Evolutionary conservation across 2,888 invertebrate species (phyloP), one percentile per base, ranked within the genome.

Genomic region (Vannuccia rotundouncinata): DNA sequence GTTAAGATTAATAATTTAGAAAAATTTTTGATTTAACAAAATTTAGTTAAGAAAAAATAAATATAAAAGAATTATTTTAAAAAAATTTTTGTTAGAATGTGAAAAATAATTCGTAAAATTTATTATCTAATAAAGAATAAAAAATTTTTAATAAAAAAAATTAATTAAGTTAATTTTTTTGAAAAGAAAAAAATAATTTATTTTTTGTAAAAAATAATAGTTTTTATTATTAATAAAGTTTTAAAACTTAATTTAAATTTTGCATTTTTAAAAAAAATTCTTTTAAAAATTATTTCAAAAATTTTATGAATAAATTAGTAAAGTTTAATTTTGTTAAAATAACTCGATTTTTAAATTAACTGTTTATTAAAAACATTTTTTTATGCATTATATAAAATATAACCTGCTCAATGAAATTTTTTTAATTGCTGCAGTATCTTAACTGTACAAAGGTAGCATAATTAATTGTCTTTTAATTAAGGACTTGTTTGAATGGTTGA

Each of bases 401-500:
- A 74, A 80, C 83, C 85, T 85, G 85, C 85, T 83, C 85, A 82
- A 83, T 85, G 85, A 83, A 22, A 25, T 78, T 27, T 75, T 28
- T 83, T 84, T 77, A 85, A 84, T 82, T 83, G 85, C 84, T 83
- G 84, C 84, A 83, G 84, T 84, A 84, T 81, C 81, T 81, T 84
- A 82, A 84, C 84, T 83, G 84, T 84, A 83, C 84, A 81, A 84
- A 84, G 84, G 84, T 84, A 84, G 84, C 84, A 78, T 78, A 78
- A 78, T 78, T 78, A 78, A 66, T 78, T 60, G 59, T 78, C 45
- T 60, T 80, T 92, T 92, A 92, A 92, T 92, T 92, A 90, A 87
- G 90, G 91, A 90, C 92, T 92, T 87, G 92, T 89, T 92, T 92
- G 92, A 92, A 92, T 85, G 92, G 91, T 90, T 91, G 88, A 87